Conservation (phyloP, 2,797 vertebrate genomes). For the Mus spretus region DNA sequence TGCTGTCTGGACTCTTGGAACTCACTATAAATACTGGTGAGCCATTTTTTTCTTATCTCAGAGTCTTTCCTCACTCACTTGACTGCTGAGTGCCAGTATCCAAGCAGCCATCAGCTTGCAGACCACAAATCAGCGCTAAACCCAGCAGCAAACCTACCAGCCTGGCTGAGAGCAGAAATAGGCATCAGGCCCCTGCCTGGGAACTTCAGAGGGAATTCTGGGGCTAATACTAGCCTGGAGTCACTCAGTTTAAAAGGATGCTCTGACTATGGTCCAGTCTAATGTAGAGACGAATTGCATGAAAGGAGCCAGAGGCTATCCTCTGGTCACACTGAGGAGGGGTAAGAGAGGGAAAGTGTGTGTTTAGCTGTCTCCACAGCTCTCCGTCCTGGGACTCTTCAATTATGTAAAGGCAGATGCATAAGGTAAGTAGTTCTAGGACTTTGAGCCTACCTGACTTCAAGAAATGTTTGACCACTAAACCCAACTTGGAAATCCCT, state of each 20-base stretch:
- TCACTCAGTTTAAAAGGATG: neutral
- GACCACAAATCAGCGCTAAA: conserved; percentile 80
- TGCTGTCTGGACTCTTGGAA: conserved; percentile 51
- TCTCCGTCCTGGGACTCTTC: neutral
- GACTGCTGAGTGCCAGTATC: conserved; percentile 72
- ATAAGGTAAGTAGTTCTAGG: neutral
- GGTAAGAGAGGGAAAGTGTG: neutral
- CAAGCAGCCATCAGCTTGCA: conserved; percentile 68
- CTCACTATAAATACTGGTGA: conserved; percentile 71
- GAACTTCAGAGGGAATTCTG: conserved; percentile 17
- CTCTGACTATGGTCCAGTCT: neutral
- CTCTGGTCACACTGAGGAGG: neutral
- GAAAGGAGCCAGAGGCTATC: neutral
- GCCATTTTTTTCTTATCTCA: conserved; percentile 71
- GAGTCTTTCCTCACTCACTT: conserved; percentile 74
- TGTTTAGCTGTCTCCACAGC: neutral
- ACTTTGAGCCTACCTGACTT: neutral
- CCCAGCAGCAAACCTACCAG: conserved; percentile 12
- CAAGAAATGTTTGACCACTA: neutral
- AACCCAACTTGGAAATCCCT: neutral
- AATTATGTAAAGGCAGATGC: neutral
- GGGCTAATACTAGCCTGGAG: neutral
- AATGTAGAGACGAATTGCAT: neutral
- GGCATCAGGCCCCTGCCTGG: neutral
- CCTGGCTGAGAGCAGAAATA: conserved; percentile 38